A percentile compares a stretch with the other conserved stretches of the same genome.
Evolutionary conservation across 2,888 invertebrate genomes (phyloP).

Genomic region (Coecobrya sp.): DNA sequence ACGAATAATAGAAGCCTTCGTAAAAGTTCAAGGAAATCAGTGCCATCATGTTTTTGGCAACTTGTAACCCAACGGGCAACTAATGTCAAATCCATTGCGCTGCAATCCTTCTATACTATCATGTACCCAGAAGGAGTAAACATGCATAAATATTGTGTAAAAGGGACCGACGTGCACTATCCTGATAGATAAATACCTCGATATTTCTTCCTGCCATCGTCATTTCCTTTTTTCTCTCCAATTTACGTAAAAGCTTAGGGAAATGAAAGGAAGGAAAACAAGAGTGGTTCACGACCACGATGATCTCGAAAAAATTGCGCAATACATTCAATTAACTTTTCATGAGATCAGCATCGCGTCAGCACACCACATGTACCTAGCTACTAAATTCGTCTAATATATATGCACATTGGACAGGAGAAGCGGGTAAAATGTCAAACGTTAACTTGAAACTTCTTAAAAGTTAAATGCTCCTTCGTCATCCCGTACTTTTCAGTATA

Average conservation of each 20-base stretch:
- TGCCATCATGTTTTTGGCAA: constrained; percentile 56
- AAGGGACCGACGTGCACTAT: neutral
- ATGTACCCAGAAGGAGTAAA: constrained; percentile 4
- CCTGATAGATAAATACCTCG: constrained; percentile 1
- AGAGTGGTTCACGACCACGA: constrained; percentile 15
- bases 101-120: neutral
- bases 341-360: constrained; percentile 5
- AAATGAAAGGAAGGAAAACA: constrained; percentile 34
- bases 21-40: constrained; percentile 11
- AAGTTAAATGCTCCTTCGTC: constrained; percentile 6
- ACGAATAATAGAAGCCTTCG: neutral
- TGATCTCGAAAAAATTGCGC: constrained; percentile 53
- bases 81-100: constrained; percentile 55
- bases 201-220: constrained; percentile 10
- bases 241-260: constrained; percentile 32
- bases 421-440: constrained; percentile 42
- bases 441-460: constrained; percentile 26
- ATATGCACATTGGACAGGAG: neutral
- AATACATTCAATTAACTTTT: constrained; percentile 67
- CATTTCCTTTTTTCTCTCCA: constrained; percentile 26
- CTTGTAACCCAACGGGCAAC: constrained; percentile 61
- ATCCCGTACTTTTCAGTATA: neutral
- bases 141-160: neutral
- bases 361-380: neutral
- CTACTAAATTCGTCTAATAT: neutral